These are phyloP conservation scores for Apamea monoglypha DNA, from an alignment of 2,888 invertebrate species.

Conservation along the genomic window DNA sequence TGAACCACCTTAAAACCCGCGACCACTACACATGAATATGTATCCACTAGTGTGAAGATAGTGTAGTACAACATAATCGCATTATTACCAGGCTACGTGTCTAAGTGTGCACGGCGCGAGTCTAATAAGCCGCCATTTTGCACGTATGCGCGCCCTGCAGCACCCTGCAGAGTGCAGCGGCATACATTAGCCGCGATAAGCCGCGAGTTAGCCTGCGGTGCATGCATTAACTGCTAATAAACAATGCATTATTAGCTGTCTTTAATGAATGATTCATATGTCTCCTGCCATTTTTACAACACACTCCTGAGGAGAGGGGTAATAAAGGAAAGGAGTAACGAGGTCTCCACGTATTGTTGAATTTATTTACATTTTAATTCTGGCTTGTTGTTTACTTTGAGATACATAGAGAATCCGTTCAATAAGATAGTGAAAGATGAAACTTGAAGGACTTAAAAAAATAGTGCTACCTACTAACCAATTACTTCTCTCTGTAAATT, in stretches of 20 bases:
- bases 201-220: slow-evolving; percentile 80
- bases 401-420: neutral
- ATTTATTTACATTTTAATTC: slow-evolving; percentile 43
- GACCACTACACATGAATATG: slow-evolving; percentile 56
- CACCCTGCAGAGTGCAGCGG: slow-evolving; percentile 48
- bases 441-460: neutral
- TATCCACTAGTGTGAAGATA: slow-evolving; percentile 23
- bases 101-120: slow-evolving; percentile 72
- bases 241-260: slow-evolving; percentile 71
- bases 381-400: slow-evolving; percentile 26
- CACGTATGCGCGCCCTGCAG: slow-evolving; percentile 54
- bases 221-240: slow-evolving; percentile 84
- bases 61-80: slow-evolving; percentile 54
- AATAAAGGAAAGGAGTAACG: slow-evolving; percentile 49
- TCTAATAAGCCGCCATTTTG: slow-evolving; percentile 81
- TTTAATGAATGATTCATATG: slow-evolving; percentile 80
- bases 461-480: no score
- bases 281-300: slow-evolving; percentile 69
- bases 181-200: slow-evolving; percentile 72
- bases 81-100: slow-evolving; percentile 75
- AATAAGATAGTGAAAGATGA: neutral
- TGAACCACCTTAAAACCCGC: neutral
- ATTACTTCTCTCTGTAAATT: no score
- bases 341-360: slow-evolving; percentile 27
- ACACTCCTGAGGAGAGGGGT: slow-evolving; percentile 57